These are phyloP conservation scores for Sphaeramia orbicularis DNA, from an alignment of 2,797 vertebrate genomes.

Conservation along the genomic window DNA sequence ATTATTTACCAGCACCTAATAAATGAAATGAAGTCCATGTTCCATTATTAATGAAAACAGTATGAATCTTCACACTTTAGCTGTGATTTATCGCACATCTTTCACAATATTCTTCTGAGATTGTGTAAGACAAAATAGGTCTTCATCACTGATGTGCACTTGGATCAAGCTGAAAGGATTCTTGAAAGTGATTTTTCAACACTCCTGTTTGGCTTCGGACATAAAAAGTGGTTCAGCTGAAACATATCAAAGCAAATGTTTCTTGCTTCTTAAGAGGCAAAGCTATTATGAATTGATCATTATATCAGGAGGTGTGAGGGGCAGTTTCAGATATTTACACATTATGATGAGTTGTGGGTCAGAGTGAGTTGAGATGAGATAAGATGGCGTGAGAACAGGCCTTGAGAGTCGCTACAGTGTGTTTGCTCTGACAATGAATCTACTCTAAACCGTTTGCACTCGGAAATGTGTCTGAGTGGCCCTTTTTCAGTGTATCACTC, in stretches of 20 bases:
- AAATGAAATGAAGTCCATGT: slow-evolving; percentile 44
- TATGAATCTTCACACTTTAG: slow-evolving; percentile 54
- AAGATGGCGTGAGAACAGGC: slow-evolving; percentile 41
- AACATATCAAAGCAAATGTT: slow-evolving; percentile 7
- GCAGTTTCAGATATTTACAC: slow-evolving; percentile 8
- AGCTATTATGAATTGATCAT: slow-evolving; percentile 14
- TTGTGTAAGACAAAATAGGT: slow-evolving; percentile 41
- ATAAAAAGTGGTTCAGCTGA: too few relatives aligned
- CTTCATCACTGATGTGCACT: slow-evolving; percentile 27
- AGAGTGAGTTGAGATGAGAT: slow-evolving; percentile 10
- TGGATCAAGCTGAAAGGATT: slow-evolving; percentile 19
- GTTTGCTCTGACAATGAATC: slow-evolving; percentile 60
- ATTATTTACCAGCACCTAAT: slow-evolving; percentile 46
- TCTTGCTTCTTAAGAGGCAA: slow-evolving; percentile 13
- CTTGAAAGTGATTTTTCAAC: slow-evolving; percentile 8
- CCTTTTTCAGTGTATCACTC: slow-evolving; percentile 63
- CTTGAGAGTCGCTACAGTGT: slow-evolving; percentile 46
- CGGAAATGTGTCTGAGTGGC: slow-evolving; percentile 67
- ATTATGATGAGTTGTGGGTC: slow-evolving; percentile 22
- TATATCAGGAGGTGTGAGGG: slow-evolving; percentile 8
- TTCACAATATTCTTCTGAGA: slow-evolving; percentile 33
- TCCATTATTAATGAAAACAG: slow-evolving; percentile 58
- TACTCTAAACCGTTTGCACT: slow-evolving; percentile 66
- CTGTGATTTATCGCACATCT: slow-evolving; percentile 67
- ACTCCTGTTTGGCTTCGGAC: too few relatives aligned